Conservation (phyloP, 1,140 invertebrate genomes). For the Matsumurasca onukii region DNA sequence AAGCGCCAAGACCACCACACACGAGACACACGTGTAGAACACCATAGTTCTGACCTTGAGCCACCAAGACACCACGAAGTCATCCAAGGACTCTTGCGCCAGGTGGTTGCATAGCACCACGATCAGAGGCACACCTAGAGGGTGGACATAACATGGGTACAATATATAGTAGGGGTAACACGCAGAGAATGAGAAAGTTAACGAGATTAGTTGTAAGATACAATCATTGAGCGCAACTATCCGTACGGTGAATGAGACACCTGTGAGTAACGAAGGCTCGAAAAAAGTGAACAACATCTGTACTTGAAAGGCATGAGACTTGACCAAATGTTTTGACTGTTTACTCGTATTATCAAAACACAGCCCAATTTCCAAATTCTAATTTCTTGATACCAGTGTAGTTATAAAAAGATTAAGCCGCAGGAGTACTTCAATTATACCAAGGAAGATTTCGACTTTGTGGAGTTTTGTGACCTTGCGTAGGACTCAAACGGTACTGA, state of each 20-base stretch:
- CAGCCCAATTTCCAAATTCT: too few species aligned
- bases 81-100: constrained; percentile 53
- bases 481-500: too few species aligned
- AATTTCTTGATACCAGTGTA: too few species aligned
- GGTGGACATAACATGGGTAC: neutral
- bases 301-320: too few species aligned
- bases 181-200: neutral
- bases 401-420: too few species aligned
- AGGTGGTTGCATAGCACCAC: constrained; percentile 58
- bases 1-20: constrained; percentile 53
- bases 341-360: too few species aligned
- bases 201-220: neutral
- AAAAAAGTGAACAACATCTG: too few species aligned
- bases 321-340: too few species aligned
- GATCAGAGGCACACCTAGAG: constrained; percentile 56
- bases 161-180: neutral
- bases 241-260: neutral
- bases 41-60: constrained; percentile 54
- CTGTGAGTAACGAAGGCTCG: too few species aligned
- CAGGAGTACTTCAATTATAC: too few species aligned
- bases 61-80: constrained; percentile 59
- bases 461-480: too few species aligned
- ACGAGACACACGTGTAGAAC: constrained; percentile 58
- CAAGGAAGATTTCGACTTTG: too few species aligned
- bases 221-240: neutral